phyloP scores from a whole-genome alignment of 2,797 vertebrate species.

The Hippocampus kuda region DNA sequence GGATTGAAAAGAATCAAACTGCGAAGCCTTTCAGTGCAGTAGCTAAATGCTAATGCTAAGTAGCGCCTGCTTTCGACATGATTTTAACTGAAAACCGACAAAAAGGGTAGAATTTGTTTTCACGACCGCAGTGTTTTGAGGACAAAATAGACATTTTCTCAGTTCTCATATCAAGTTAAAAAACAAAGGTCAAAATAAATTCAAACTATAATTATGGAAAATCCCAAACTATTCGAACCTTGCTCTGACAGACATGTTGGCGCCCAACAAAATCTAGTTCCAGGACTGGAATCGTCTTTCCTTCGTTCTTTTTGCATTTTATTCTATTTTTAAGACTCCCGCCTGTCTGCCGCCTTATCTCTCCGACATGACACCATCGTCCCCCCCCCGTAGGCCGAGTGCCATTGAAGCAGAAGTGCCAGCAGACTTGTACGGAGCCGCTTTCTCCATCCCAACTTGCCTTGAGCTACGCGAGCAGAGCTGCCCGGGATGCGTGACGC shows the following conservation, averaged over 20 bases:
- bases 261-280: not conserved
- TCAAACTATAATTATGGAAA: too few species aligned
- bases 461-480: constrained; percentile 31
- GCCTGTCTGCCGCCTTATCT: constrained; percentile 6
- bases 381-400: not conserved
- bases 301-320: not conserved
- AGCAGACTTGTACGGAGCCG: not conserved
- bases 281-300: not conserved
- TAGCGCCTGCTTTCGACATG: too few species aligned
- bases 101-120: too few species aligned
- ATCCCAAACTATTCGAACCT: too few species aligned
- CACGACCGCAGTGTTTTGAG: too few species aligned
- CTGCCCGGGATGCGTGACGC: constrained; percentile 27
- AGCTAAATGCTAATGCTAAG: too few species aligned
- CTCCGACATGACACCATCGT: not conserved
- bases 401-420: constrained; percentile 2
- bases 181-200: too few species aligned
- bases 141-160: too few species aligned
- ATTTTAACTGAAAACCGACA: too few species aligned
- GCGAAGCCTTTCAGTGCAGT: too few species aligned
- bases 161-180: too few species aligned
- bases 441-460: constrained; percentile 19
- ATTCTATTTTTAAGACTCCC: not conserved
- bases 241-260: not conserved
- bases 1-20: too few species aligned